These are phyloP conservation scores for Sturnus vulgaris DNA, from an alignment of 2,113 vertebrate genomes.

Conservation along the genomic window DNA sequence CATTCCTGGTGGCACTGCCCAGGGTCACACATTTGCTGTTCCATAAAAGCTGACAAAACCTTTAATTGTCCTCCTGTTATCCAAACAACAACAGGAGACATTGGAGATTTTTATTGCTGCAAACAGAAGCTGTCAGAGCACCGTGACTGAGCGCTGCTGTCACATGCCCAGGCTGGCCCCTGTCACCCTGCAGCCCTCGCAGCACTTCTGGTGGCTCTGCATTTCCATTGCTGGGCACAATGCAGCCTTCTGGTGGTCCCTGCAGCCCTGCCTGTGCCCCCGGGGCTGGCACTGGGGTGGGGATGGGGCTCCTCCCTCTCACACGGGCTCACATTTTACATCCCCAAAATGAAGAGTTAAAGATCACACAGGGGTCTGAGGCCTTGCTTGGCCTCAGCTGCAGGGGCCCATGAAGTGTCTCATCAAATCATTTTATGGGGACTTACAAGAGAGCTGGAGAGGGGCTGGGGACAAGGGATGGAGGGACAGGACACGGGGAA, in stretches of 20 bases:
- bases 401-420: neutral
- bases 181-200: neutral
- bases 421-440: neutral
- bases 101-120: neutral
- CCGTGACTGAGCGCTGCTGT: neutral
- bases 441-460: neutral
- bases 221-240: neutral
- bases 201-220: neutral
- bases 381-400: neutral
- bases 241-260: neutral
- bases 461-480: neutral
- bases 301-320: neutral
- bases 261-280: neutral
- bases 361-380: neutral
- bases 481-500: neutral
- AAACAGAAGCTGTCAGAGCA: neutral
- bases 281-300: neutral
- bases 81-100: neutral
- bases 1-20: rapidly evolving
- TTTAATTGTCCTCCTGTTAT: neutral
- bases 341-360: neutral
- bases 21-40: neutral
- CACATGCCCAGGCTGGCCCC: neutral
- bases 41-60: neutral
- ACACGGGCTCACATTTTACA: rapidly evolving